A percentile compares a stretch with the other conserved stretches of the same genome.
Evolutionary conservation across 2,113 vertebrate genomes (phyloP).

Genomic region (Ceyx margarethae): DNA sequence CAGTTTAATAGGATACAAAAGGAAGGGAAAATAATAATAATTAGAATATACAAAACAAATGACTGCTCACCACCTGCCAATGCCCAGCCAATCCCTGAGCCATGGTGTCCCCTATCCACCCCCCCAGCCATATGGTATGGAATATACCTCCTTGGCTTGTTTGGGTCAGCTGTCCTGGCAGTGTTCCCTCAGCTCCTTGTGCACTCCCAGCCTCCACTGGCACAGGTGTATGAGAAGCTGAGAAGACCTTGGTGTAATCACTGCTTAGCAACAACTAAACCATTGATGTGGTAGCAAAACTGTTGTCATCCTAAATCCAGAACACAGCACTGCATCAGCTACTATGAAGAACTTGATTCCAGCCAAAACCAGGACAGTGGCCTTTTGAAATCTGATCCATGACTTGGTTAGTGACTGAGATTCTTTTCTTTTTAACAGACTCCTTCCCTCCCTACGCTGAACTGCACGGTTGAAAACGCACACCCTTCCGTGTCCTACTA

Average conservation of each 20-base stretch:
- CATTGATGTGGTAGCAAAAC: background rate
- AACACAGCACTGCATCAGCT: background rate
- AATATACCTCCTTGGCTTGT: background rate
- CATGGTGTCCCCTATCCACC: background rate
- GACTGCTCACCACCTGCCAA: background rate
- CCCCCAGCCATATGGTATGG: background rate
- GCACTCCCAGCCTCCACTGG: background rate
- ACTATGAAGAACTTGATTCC: background rate
- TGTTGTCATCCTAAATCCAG: background rate
- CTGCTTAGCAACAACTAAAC: background rate
- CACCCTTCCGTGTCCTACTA: constrained; percentile 81
- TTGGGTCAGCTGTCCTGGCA: background rate
- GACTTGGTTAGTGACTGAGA: background rate
- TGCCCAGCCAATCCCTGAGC: background rate
- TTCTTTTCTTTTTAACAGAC: constrained; percentile 72
- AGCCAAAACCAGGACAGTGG: background rate
- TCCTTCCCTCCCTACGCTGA: constrained; percentile 82
- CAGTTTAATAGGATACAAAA: background rate
- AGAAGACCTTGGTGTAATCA: background rate
- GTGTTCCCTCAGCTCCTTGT: background rate
- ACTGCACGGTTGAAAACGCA: constrained; percentile 87
- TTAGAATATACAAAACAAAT: background rate
- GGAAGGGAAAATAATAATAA: background rate
- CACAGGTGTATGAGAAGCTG: background rate
- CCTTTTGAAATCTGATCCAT: background rate